These are phyloP conservation scores for Archivesica marissinica DNA, from an alignment of 1,140 invertebrate genomes.

Conservation along the genomic window DNA sequence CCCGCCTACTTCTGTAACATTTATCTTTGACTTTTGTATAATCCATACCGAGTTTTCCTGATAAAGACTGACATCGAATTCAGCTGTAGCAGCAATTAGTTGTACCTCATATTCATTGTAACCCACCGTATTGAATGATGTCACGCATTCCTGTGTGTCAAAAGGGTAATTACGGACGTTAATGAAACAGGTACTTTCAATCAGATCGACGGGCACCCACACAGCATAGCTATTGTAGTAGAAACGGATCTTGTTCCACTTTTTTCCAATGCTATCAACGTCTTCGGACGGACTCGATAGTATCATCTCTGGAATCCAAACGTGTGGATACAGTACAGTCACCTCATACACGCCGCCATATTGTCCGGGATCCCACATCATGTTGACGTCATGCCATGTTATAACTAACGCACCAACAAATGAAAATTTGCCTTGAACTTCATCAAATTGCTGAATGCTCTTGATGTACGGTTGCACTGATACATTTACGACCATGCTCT, in stretches of 20 bases:
- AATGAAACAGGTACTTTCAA: slow-evolving; percentile 19
- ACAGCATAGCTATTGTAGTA: not conserved
- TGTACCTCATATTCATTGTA: not conserved
- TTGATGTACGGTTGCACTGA: not conserved
- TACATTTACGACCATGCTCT: not conserved
- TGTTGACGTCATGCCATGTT: slow-evolving; percentile 20
- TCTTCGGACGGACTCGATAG: slow-evolving; percentile 19
- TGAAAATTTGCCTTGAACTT: slow-evolving; percentile 42
- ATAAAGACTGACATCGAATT: slow-evolving; percentile 5
- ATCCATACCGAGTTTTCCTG: slow-evolving; percentile 2
- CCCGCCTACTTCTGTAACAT: not conserved
- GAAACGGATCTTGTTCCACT: slow-evolving; percentile 25
- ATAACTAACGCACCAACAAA: not conserved
- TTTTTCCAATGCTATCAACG: slow-evolving; percentile 4
- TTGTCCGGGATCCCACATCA: slow-evolving; percentile 22
- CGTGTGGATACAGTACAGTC: not conserved
- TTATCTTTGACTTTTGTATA: not conserved
- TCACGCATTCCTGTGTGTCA: slow-evolving; percentile 30
- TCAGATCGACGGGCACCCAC: slow-evolving; percentile 11
- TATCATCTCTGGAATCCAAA: slow-evolving; percentile 48
- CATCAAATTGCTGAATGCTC: slow-evolving; percentile 44
- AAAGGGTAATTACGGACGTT: slow-evolving; percentile 41
- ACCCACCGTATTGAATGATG: slow-evolving; percentile 14
- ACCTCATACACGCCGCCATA: slow-evolving; percentile 5
- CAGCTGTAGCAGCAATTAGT: not conserved